Percentiles rank a stretch among this genome's conserved stretches.
These are phyloP conservation scores for Ormyrus pomaceus DNA, from an alignment of 2,888 invertebrate species.

Conservation along the genomic window DNA sequence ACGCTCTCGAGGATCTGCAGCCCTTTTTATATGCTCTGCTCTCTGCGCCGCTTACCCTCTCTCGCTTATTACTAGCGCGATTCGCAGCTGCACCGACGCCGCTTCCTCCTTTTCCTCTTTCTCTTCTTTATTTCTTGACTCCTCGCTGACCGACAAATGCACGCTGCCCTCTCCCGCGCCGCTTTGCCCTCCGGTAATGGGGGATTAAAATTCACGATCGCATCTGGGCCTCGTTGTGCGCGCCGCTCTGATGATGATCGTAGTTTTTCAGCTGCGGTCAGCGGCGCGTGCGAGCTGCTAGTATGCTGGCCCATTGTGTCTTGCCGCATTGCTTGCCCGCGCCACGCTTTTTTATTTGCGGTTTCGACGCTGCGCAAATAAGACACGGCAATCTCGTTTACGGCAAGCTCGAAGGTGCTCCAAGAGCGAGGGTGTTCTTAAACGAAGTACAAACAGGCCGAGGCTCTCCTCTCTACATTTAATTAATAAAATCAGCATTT, in stretches of 20 bases:
- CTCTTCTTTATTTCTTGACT: not conserved
- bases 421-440: no score
- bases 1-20: conserved; percentile 15
- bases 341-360: not conserved
- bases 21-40: conserved; percentile 25
- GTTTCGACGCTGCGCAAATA: not conserved
- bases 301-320: not conserved
- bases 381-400: not conserved
- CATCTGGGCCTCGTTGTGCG: conserved; percentile 1
- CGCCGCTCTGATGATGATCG: not conserved
- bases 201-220: not conserved
- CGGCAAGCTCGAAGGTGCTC: no score
- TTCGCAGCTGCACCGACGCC: conserved; percentile 48
- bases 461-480: no score
- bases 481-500: no score
- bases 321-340: no score
- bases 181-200: not conserved
- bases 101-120: conserved; percentile 20
- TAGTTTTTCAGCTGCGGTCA: no score
- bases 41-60: not conserved
- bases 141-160: not conserved
- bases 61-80: conserved; percentile 44
- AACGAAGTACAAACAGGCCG: no score
- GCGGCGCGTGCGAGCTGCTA: no score
- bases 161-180: not conserved